A percentile compares a stretch with the other conserved stretches of the same genome.
phyloP scores from a whole-genome alignment of 2,888 invertebrate genomes.

The Celastrina argiolus region DNA sequence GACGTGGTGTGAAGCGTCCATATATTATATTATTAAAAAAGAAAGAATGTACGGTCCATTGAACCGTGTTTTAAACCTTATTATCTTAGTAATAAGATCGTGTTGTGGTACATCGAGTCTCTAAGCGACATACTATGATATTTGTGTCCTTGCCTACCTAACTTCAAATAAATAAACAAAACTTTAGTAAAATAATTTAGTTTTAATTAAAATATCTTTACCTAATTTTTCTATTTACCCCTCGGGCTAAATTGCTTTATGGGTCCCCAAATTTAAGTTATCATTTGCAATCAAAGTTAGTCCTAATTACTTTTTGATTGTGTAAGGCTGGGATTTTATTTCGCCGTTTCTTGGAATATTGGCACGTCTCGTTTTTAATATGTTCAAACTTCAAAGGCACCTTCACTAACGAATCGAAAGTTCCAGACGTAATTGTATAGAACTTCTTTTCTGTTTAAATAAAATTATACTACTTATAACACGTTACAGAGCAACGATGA shows the following conservation, averaged over 20 bases:
- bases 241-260: neutral
- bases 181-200: too few species aligned
- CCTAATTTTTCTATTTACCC: neutral
- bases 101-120: too few species aligned
- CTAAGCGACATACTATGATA: too few species aligned
- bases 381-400: neutral
- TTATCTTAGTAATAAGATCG: too few species aligned
- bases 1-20: too few species aligned
- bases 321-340: neutral
- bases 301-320: neutral
- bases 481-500: too few species aligned
- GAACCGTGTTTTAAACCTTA: too few species aligned
- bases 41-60: too few species aligned
- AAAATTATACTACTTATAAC: too few species aligned
- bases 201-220: neutral
- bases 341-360: neutral
- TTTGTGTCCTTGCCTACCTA: too few species aligned
- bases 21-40: too few species aligned
- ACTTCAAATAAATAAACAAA: neutral
- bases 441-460: neutral
- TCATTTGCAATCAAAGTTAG: slow-evolving; percentile 1
- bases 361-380: neutral
- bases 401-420: neutral
- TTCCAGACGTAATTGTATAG: neutral
- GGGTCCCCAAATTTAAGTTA: neutral